Evolutionary conservation across 2,797 vertebrate species (phyloP).

Genomic region (Coregonus ussuriensis): DNA sequence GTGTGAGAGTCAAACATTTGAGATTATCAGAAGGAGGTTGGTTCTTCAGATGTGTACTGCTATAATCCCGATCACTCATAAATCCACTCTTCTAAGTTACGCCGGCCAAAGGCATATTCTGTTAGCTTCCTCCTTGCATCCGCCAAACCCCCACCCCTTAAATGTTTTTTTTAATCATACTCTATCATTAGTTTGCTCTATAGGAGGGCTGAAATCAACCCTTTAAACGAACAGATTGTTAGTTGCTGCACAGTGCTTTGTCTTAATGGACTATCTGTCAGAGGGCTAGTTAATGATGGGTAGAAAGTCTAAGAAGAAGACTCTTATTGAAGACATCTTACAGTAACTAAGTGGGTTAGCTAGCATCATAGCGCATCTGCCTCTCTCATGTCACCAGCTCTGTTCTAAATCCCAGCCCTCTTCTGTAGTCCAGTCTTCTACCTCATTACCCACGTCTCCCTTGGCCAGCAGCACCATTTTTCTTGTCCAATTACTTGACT

Average conservation of each 20-base stretch:
- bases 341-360: neutral
- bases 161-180: neutral
- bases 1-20: neutral
- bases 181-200: neutral
- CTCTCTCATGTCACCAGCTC: neutral
- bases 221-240: neutral
- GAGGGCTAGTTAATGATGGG: neutral
- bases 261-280: neutral
- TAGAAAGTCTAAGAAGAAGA: neutral
- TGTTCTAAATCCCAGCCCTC: neutral
- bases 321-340: no score
- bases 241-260: neutral
- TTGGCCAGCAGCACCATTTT: slow-evolving; percentile 11
- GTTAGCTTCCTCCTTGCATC: neutral
- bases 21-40: neutral
- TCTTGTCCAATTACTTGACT: slow-evolving; percentile 27
- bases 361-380: neutral
- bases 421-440: slow-evolving; percentile 16
- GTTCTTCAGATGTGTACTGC: neutral
- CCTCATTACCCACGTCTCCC: slow-evolving; percentile 30
- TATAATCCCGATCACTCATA: neutral
- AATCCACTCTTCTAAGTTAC: neutral
- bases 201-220: neutral
- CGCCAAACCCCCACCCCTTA: neutral
- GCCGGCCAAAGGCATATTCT: neutral